Evolutionary conservation across 2,797 vertebrate species (phyloP), one percentile per base, ranked within the genome.

Genomic region (Paguma larvata): DNA sequence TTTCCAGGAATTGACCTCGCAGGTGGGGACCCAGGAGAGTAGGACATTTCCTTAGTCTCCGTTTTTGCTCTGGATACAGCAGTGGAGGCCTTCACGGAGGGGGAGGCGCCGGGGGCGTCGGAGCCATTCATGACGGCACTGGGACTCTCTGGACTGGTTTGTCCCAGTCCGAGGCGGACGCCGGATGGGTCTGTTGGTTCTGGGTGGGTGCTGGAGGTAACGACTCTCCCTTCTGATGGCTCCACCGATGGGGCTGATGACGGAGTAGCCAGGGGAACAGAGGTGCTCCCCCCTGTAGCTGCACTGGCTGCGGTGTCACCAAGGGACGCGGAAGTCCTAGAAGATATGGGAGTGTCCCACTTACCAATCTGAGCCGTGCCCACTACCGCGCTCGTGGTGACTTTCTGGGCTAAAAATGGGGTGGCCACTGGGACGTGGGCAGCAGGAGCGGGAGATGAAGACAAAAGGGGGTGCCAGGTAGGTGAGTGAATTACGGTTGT

Each of bases 61-160:
- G 34, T 46, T 44, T 34, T 21, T 4, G 23, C 89, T 44, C 18
- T 3, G 19, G 78, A 34, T 16, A 6, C 19, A 16, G 78, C 38
- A 19, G 6, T 1, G 30, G 34, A 70, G 78, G 89, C 34, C 38
- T 34, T 41, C 65, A 15, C 10, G 2, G 73, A n/a, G 34, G 63
- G 34, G 27, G 19, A 6, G 3, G 8, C 1, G 38, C 23, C 19
- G 30, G 9, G 27, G 12, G 1, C 2, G 48, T 14, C 27, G 32
- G 46, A 56, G 4, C 75, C 75, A 3, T 84, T n/a, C 12, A 67
- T 30, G 21, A 9, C n/a, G 16, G 46, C 2, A 32, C 72, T 3
- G 46, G 46, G 6, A 34, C 5, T 3, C 30, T 34, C 30, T 11
- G 91, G 53, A 3, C 21, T 7, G 8, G 62, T 11, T 25, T 16